Evolutionary conservation across 2,888 invertebrate species (phyloP).

Genomic region (Dryobotodes eremita): DNA sequence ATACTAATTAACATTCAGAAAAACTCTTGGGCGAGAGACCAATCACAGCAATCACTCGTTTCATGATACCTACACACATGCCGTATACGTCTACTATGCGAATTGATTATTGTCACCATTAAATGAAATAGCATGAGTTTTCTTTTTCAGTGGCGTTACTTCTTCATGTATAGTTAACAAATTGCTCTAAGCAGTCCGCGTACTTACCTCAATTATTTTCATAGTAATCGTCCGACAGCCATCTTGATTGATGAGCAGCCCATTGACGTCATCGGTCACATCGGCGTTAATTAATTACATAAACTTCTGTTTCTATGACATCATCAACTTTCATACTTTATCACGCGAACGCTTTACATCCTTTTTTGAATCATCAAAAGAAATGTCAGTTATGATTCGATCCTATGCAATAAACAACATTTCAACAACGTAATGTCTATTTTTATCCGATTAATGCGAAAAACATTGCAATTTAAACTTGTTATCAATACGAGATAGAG

Average conservation of each 20-base stretch:
- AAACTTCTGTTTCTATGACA: slow-evolving; percentile 33
- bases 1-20: slow-evolving; percentile 7
- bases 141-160: slow-evolving; percentile 2
- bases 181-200: slow-evolving; percentile 16
- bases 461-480: slow-evolving; percentile 68
- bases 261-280: slow-evolving; percentile 58
- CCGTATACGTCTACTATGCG: not conserved
- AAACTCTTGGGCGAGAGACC: not conserved
- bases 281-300: slow-evolving; percentile 46
- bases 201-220: slow-evolving; percentile 49
- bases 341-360: slow-evolving; percentile 16
- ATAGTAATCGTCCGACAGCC: slow-evolving; percentile 42
- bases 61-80: not conserved
- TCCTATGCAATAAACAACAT: slow-evolving; percentile 29
- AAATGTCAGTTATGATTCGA: not conserved
- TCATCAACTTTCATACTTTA: slow-evolving; percentile 25
- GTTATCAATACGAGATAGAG: slow-evolving; percentile 66
- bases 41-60: not conserved
- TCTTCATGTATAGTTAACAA: slow-evolving; percentile 18
- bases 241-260: slow-evolving; percentile 57
- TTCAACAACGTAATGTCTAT: slow-evolving; percentile 49
- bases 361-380: slow-evolving; percentile 16
- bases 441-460: slow-evolving; percentile 64
- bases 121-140: slow-evolving; percentile 31
- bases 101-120: slow-evolving; percentile 24